phyloP scores from a whole-genome alignment of 2,113 vertebrate species.

The Paedocypris sp. region DNA sequence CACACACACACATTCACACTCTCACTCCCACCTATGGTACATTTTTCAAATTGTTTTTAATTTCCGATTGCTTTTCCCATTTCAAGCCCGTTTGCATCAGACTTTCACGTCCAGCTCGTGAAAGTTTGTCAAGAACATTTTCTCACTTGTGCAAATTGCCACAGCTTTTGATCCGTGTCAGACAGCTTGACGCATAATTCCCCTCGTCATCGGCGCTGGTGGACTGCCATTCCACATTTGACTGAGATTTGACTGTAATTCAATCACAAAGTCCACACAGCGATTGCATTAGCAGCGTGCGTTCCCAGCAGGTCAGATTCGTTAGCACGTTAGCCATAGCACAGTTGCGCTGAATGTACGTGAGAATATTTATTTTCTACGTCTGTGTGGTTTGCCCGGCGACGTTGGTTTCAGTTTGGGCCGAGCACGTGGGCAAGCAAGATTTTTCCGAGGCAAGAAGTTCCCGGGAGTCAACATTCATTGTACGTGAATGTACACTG shows the following conservation, averaged over 20 bases:
- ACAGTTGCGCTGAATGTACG: conserved; percentile 7
- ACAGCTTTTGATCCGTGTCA: not conserved
- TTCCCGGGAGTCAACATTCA: conserved; percentile 11
- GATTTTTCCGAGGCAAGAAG: conserved; percentile 15
- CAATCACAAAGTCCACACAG: not conserved
- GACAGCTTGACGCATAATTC: not conserved
- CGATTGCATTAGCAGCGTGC: not conserved
- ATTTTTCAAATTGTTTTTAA: too few relatives aligned
- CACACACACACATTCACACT: too few relatives aligned
- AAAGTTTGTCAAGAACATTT: not conserved
- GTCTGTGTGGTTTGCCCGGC: conserved; percentile 4
- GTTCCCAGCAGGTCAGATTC: conserved; percentile 9
- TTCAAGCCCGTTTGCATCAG: not conserved
- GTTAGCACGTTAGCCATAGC: conserved; percentile 8
- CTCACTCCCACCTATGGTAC: too few relatives aligned
- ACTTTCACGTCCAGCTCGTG: not conserved
- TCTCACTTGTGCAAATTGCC: not conserved
- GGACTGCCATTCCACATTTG: not conserved
- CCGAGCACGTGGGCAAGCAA: not conserved
- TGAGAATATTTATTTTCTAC: conserved; percentile 17
- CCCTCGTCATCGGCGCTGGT: not conserved
- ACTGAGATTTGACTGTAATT: conserved; percentile 13
- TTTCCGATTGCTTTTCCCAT: too few relatives aligned
- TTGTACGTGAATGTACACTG: conserved; percentile 10
- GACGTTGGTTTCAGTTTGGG: conserved; percentile 13